Evolutionary conservation across 2,888 invertebrate genomes (phyloP).

Genomic region (Cryptocephalus primarius): DNA sequence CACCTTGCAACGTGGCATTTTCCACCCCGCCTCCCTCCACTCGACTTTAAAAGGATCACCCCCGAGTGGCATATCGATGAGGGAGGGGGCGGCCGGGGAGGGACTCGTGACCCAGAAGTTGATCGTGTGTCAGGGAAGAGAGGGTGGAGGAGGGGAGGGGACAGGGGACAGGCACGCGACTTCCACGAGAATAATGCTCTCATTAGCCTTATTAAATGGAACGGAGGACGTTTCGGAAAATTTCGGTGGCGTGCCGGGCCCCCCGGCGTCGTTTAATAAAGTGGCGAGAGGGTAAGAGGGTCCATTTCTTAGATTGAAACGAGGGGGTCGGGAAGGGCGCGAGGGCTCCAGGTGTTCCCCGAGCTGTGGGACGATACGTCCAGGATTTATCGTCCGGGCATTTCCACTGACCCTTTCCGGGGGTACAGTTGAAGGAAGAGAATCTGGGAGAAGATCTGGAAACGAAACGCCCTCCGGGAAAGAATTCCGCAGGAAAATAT

Average conservation of each 20-base stretch:
- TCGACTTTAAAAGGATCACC: too few species aligned
- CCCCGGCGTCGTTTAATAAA: not conserved
- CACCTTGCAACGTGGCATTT: too few species aligned
- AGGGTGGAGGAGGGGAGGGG: conserved; percentile 3
- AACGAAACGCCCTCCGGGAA: too few species aligned
- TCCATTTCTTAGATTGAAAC: not conserved
- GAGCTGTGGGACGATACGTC: not conserved
- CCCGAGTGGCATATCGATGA: too few species aligned
- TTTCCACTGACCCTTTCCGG: too few species aligned
- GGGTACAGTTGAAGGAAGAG: too few species aligned
- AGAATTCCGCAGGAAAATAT: too few species aligned
- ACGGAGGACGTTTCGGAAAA: not conserved
- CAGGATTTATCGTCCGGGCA: not conserved
- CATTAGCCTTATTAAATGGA: conserved; percentile 18
- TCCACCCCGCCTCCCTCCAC: too few species aligned
- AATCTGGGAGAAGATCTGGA: too few species aligned
- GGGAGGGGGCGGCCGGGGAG: too few species aligned
- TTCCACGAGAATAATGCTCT: conserved; percentile 20
- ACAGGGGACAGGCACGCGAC: conserved; percentile 12
- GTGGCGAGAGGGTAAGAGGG: not conserved
- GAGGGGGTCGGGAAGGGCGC: not conserved
- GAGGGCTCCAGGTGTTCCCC: not conserved
- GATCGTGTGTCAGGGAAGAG: not conserved
- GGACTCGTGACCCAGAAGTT: not conserved
- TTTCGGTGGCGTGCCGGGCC: too few species aligned